A percentile compares a stretch with the other conserved stretches of the same genome.
Evolutionary conservation across 2,888 invertebrate species (phyloP).

Genomic region (Tenthredo notha): DNA sequence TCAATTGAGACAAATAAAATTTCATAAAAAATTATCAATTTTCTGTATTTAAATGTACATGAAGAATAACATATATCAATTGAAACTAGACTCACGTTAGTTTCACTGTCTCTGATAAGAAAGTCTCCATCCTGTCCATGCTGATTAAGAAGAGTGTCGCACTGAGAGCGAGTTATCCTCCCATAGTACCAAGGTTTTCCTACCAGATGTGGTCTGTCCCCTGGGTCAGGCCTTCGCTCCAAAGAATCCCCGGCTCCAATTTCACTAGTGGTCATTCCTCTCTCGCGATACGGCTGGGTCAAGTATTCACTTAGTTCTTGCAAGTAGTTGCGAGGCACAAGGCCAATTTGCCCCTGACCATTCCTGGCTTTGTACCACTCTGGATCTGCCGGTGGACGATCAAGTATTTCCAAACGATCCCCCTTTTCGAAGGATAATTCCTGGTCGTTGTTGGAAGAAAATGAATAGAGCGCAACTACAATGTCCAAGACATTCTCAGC

Average conservation of each 20-base stretch:
- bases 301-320: conserved; percentile 95
- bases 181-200: conserved; percentile 99
- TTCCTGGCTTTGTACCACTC: conserved; percentile 99
- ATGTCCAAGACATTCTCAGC: conserved; percentile 97
- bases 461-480: conserved; percentile 96
- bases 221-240: conserved; percentile 79
- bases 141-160: conserved; percentile 96
- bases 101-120: conserved; percentile 99
- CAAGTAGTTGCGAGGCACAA: conserved; percentile 97
- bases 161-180: conserved; percentile 95
- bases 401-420: conserved; percentile 96
- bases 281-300: conserved; percentile 89
- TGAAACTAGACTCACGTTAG: conserved; percentile 89
- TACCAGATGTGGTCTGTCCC: conserved; percentile 85
- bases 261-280: conserved; percentile 72
- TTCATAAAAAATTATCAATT: background rate
- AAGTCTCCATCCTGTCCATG: conserved; percentile 99
- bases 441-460: conserved; percentile 96
- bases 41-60: background rate
- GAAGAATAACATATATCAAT: background rate
- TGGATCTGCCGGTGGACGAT: conserved; percentile 97
- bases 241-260: conserved; percentile 78
- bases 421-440: conserved; percentile 98
- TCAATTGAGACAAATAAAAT: background rate
- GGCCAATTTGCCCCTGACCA: conserved; percentile 93